Conservation (phyloP, 2,888 invertebrate species). For the Melanostoma mellinum region DNA sequence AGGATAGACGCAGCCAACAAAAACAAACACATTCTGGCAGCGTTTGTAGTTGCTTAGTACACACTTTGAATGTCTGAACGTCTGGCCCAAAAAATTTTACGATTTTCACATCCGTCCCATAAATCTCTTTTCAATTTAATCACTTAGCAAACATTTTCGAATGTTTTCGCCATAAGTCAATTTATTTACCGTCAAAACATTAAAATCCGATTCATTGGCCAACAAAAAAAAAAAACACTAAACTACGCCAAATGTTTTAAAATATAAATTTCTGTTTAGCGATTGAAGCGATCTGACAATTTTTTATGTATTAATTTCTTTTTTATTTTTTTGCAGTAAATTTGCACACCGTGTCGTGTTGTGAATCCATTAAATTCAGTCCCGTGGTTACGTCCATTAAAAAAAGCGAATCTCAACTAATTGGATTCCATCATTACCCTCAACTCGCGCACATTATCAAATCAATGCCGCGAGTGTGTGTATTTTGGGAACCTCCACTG, state of each 20-base stretch:
- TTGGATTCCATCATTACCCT: constrained; percentile 33
- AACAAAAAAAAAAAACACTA: background rate
- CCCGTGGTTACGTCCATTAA: background rate
- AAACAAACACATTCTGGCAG: too few species aligned
- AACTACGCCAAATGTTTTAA: background rate
- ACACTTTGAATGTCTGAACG: too few species aligned
- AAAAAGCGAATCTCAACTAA: constrained; percentile 15
- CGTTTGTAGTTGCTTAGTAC: too few species aligned
- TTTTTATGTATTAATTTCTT: background rate
- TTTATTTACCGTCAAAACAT: background rate
- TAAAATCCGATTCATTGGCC: too few species aligned
- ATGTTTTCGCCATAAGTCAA: constrained; percentile 1
- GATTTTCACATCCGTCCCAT: background rate
- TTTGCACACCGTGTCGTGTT: background rate
- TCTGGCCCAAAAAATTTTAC: too few species aligned
- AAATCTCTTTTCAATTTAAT: background rate
- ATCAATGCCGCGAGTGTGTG: constrained; percentile 16
- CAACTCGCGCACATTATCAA: constrained; percentile 36
- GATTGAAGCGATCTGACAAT: constrained; percentile 39
- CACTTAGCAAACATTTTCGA: background rate
- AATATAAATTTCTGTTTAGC: constrained; percentile 11
- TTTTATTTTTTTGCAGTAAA: too few species aligned
- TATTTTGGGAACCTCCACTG: background rate
- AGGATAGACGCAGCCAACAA: too few species aligned
- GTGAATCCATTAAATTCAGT: background rate